Conservation (phyloP, 1,140 invertebrate genomes). For the Muscidifurax raptorellus region DNA sequence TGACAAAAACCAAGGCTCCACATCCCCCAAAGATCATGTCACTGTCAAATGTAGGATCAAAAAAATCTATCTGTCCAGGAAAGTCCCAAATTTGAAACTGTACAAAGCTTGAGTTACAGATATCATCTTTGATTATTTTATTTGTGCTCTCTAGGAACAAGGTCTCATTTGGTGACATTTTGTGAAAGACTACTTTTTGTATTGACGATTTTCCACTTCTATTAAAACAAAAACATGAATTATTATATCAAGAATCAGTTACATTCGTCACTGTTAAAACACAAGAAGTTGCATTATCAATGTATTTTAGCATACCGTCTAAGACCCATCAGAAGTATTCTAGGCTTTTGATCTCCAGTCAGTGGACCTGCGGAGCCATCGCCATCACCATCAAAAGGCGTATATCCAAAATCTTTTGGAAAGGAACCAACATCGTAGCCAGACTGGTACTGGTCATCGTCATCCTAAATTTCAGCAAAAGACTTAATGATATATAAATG, state of each 20-base stretch:
- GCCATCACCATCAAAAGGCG: conserved; percentile 86
- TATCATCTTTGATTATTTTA: conserved; percentile 98
- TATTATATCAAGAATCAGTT: conserved; percentile 1
- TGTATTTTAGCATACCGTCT: conserved; percentile 80
- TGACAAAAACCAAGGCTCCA: conserved; percentile 98
- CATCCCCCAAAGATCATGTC: conserved; percentile 96
- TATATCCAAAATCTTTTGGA: conserved; percentile 95
- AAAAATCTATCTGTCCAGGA: conserved; percentile 98
- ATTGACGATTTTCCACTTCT: conserved; percentile 99
- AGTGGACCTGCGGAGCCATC: conserved; percentile 79
- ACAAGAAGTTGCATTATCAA: not conserved
- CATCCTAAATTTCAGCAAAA: conserved; percentile 63
- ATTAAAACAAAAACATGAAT: conserved; percentile 55
- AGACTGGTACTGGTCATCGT: conserved; percentile 72
- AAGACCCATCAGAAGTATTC: conserved; percentile 96
- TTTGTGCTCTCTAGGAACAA: conserved; percentile 99
- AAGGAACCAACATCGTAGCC: conserved; percentile 87
- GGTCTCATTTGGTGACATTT: conserved; percentile 99
- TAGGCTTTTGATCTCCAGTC: conserved; percentile 87
- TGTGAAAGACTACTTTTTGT: conserved; percentile 99
- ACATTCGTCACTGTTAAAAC: conserved; percentile 25
- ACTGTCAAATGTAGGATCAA: conserved; percentile 96
- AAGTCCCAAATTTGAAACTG: conserved; percentile 99
- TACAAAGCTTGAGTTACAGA: conserved; percentile 98
- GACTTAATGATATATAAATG: not conserved